These are phyloP conservation scores for Mechanitis mazaeus DNA, from an alignment of 2,888 invertebrate genomes.

Conservation along the genomic window DNA sequence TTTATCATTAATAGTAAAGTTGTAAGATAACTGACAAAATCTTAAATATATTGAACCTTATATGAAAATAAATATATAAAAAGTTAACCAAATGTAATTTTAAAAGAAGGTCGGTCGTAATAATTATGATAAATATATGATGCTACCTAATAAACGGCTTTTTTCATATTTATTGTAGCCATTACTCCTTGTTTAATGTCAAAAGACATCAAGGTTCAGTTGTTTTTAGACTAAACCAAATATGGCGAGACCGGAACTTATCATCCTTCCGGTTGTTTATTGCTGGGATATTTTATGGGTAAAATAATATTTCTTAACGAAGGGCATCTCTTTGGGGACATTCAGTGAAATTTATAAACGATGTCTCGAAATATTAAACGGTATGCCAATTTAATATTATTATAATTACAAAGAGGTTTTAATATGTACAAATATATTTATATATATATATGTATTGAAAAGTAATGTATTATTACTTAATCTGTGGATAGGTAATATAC, in stretches of 20 bases:
- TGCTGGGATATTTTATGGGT: background rate
- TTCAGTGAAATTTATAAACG: background rate
- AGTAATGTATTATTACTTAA: background rate
- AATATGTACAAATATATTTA: background rate
- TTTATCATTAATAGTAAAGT: no score
- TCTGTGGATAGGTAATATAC: background rate
- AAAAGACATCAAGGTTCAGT: constrained; percentile 1
- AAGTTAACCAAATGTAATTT: no score
- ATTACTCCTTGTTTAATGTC: constrained; percentile 3
- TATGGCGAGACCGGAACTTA: constrained; percentile 1
- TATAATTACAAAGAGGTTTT: background rate
- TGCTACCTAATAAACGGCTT: no score
- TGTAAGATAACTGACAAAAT: no score
- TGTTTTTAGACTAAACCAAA: constrained; percentile 2
- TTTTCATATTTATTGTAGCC: background rate
- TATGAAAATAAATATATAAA: no score
- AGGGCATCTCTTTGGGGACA: background rate
- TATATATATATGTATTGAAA: background rate
- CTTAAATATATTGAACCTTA: no score
- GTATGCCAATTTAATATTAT: background rate
- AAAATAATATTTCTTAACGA: constrained; percentile 1
- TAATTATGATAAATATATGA: no score
- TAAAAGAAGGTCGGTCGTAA: no score
- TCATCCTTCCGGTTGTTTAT: constrained; percentile 3
- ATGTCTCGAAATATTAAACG: background rate